Conservation (phyloP, 1,140 invertebrate genomes). For the Drosophila rufa region DNA sequence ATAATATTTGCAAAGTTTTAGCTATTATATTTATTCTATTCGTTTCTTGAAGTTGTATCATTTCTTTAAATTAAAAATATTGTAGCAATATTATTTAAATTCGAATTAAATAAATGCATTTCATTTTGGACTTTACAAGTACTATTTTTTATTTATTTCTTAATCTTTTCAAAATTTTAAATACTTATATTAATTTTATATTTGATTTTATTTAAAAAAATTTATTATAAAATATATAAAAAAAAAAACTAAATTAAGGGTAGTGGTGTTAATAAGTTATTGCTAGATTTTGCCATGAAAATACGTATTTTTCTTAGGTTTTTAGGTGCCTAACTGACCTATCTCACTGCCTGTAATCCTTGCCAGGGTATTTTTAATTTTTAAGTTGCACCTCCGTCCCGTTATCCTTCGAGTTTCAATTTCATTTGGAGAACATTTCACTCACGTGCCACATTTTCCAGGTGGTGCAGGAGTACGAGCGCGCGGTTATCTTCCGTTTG, state of each 20-base stretch:
- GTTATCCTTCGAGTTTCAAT: slow-evolving; percentile 53
- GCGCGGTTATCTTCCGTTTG: slow-evolving; percentile 95
- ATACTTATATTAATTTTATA: not conserved
- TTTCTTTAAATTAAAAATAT: not conserved
- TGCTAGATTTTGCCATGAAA: not conserved
- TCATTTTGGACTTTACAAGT: too few relatives aligned
- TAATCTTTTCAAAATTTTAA: not conserved
- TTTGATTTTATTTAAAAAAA: not conserved
- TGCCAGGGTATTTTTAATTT: slow-evolving; percentile 5
- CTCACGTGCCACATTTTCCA: slow-evolving; percentile 83
- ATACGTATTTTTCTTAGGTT: too few relatives aligned
- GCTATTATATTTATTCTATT: too few relatives aligned
- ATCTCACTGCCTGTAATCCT: not conserved
- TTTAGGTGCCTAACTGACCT: not conserved
- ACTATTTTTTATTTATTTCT: not conserved
- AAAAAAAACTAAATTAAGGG: too few relatives aligned
- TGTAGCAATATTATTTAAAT: too few relatives aligned
- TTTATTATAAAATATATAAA: not conserved
- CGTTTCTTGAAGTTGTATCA: too few relatives aligned
- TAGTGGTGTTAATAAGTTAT: not conserved
- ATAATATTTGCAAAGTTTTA: not conserved
- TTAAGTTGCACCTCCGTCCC: slow-evolving; percentile 4
- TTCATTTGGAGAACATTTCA: slow-evolving; percentile 52
- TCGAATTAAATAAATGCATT: too few relatives aligned
- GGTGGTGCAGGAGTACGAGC: slow-evolving; percentile 96